Conservation (phyloP, 2,797 vertebrate species). For the Acrocephalus scirpaceus region DNA sequence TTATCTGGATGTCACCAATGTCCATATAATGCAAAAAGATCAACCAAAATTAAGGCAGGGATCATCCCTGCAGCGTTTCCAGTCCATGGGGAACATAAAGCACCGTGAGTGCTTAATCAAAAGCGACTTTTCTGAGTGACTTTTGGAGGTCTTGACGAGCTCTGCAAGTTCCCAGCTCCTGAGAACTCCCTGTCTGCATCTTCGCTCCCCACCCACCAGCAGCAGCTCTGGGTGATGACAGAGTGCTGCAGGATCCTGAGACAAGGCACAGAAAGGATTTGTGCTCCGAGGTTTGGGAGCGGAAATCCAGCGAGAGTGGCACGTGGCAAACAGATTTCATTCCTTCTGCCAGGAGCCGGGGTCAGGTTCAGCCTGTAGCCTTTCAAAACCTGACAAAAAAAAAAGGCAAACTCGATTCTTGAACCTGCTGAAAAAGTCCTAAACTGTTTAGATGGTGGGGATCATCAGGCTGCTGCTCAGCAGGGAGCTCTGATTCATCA, state of each 20-base stretch:
- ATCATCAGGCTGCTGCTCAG: conserved; percentile 51
- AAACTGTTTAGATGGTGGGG: conserved; percentile 40
- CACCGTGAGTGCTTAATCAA: background rate
- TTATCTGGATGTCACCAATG: background rate
- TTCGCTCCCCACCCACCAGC: background rate
- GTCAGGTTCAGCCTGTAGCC: background rate
- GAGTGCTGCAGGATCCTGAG: background rate
- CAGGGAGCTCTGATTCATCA: conserved; percentile 62
- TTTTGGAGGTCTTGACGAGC: background rate
- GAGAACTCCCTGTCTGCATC: background rate
- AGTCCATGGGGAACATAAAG: background rate
- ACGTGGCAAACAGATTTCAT: background rate
- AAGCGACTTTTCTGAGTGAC: background rate
- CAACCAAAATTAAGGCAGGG: background rate
- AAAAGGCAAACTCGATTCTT: conserved; percentile 26
- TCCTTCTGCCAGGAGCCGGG: background rate
- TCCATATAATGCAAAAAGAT: fast-evolving
- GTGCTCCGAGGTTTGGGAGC: background rate
- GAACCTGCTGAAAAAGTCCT: conserved; percentile 11
- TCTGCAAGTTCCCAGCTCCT: background rate
- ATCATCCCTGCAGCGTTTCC: background rate
- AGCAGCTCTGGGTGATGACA: background rate
- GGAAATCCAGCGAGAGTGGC: background rate
- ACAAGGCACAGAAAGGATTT: background rate
- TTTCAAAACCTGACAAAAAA: background rate